Evolutionary conservation across 1,140 invertebrate species (phyloP), one percentile per base, ranked within the genome.

Genomic region (Dryas iulia): DNA sequence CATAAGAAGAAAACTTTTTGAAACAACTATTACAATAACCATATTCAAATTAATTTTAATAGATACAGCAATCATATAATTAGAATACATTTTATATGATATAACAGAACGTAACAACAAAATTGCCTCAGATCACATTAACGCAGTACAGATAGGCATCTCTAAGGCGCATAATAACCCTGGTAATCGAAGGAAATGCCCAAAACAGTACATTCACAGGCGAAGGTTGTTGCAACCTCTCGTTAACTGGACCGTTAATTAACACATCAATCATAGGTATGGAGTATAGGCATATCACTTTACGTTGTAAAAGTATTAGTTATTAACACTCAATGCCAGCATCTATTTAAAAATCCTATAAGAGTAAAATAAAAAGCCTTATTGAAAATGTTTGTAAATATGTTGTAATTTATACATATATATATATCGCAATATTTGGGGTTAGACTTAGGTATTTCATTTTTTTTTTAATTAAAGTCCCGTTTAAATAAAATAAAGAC

Each of bases 201-300:
- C 21, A 59, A 57, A 66, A 59, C 65, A 25, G 18, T 62, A 58
- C 54, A 66, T 52, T 59, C 25, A 56, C 26, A 54, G 31, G 10
- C 39, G 66, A 74, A 76, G 73, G 73, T 67, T 58, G 63, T 7
- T 11, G 52, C 61, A 69, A 70, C 59, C 66, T 71, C 69, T 47
- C 23, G 59, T 65, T 68, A 69, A 71, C 53, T 39, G 28, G 57
- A 59, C 64, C 52, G 39, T 64, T 71, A 68, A 77, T 72, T 74
- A 74, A 59, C 57, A 67, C 66, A 69, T 71, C 53, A 61, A 74
- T 74, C 65, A 72, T 52, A 39, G 14, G 6, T 47, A 47, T 47
- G n/a, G n/a, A 47, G 21, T 47, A 21, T 47, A 47, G 39, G 39
- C 39, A 47, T 47, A 47, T 47, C 39, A 47, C 14, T 47, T 47